Evolutionary conservation across 2,113 vertebrate species (phyloP), one percentile per base, ranked within the genome.

Genomic region (Vulpes lagopus): DNA sequence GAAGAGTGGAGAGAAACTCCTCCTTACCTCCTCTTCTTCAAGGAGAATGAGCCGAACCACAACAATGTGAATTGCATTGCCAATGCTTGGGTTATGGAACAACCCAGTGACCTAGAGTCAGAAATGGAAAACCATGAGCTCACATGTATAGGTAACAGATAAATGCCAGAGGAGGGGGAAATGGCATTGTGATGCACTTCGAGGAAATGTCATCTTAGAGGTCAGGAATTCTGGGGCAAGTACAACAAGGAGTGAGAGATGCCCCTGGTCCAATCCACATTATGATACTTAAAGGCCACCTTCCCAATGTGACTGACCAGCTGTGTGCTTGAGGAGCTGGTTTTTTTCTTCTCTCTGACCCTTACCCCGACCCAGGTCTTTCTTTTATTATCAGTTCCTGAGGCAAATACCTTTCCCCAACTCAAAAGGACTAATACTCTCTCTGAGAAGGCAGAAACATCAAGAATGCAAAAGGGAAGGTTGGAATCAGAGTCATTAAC

Each of bases 61-160:
- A 73, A 99, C 99, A 81, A 99, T 99, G 87, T 99, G 99, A 98
- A 99, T 98, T 53, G 99, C 99, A 53, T 99, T 99, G 73, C 99
- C 99, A 89, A 99, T 99, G 97, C 99, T 99, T 65, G 99, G 99
- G 93, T 99, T 99, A 0, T 99, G 99, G 98, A 99, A 99, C 95
- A 99, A 97, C 49, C 99, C 99, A 1, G 99, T 98, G 97, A 99
- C 99, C 99, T 99, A 98, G 91, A 97, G 79, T 57, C 95, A 98
- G 83, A 98, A 95, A 88, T 32, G 23, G 64, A 98, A 98, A 98
- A 95, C 81, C 96, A 85, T 94, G 83, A 96, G 97, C 90, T 57
- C 57, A 80, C 35, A 71, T 90, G 0, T 94, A 78, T 49, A 74
- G 2, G 89, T 5, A 67, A 93, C 0, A 55, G 9, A 20, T 3